Conservation (phyloP, 2,113 vertebrate species). For the Cyphomyrus plagiostoma region DNA sequence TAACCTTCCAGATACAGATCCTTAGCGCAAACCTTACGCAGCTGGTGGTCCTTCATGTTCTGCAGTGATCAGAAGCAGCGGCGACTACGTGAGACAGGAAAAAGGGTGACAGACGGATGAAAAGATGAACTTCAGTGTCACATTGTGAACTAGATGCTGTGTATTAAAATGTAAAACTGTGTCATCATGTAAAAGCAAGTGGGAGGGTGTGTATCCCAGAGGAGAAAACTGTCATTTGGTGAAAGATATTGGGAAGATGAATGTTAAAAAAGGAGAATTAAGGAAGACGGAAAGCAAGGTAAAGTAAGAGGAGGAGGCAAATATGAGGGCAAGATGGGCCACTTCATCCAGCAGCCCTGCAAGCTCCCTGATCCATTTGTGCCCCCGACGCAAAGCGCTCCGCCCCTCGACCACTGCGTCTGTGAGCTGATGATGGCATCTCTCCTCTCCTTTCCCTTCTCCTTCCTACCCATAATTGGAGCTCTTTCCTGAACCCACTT, state of each 20-base stretch:
- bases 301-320: neutral
- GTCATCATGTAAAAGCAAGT: neutral
- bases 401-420: neutral
- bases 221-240: neutral
- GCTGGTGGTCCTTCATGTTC: neutral
- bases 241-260: neutral
- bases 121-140: neutral
- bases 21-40: neutral
- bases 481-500: neutral
- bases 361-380: neutral
- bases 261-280: neutral
- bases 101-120: neutral
- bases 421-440: neutral
- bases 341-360: neutral
- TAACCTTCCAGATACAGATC: neutral
- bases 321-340: neutral
- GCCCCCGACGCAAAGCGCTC: neutral
- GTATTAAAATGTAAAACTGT: neutral
- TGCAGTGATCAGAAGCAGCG: neutral
- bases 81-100: neutral
- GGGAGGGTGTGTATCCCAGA: neutral
- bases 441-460: neutral
- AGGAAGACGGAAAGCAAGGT: neutral
- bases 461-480: neutral
- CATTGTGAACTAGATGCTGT: neutral